A percentile compares a stretch with the other conserved stretches of the same genome.
Conservation (phyloP, 2,113 vertebrate species). For the Carassius auratus region DNA sequence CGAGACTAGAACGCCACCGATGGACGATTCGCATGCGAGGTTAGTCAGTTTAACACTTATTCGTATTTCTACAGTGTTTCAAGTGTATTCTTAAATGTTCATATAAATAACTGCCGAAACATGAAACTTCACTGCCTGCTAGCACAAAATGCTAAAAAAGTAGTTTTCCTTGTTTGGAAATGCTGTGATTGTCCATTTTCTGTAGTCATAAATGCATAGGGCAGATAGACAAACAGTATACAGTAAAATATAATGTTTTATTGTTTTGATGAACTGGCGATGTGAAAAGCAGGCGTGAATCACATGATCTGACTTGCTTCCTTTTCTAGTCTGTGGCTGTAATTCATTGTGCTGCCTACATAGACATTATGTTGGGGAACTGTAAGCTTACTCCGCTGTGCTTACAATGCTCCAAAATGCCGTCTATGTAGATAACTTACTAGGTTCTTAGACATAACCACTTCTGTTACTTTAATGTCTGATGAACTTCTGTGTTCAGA, state of each 20-base stretch:
- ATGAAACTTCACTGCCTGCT: neutral
- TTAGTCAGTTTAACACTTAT: neutral
- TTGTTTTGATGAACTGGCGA: neutral
- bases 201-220: neutral
- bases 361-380: neutral
- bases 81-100: neutral
- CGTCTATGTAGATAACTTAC: neutral
- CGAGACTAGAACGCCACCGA: conserved; percentile 2
- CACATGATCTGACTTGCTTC: conserved; percentile 23
- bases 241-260: neutral
- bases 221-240: too few species aligned
- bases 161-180: neutral
- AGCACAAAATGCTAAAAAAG: neutral
- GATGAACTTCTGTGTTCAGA: conserved; percentile 53
- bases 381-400: neutral
- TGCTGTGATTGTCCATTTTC: neutral
- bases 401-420: neutral
- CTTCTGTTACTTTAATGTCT: neutral
- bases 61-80: neutral
- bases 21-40: conserved; percentile 8
- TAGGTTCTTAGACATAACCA: neutral
- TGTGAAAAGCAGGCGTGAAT: neutral
- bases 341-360: neutral
- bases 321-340: neutral
- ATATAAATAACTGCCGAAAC: neutral